Conservation (phyloP, 2,113 vertebrate genomes). For the Trogon surrucura region DNA sequence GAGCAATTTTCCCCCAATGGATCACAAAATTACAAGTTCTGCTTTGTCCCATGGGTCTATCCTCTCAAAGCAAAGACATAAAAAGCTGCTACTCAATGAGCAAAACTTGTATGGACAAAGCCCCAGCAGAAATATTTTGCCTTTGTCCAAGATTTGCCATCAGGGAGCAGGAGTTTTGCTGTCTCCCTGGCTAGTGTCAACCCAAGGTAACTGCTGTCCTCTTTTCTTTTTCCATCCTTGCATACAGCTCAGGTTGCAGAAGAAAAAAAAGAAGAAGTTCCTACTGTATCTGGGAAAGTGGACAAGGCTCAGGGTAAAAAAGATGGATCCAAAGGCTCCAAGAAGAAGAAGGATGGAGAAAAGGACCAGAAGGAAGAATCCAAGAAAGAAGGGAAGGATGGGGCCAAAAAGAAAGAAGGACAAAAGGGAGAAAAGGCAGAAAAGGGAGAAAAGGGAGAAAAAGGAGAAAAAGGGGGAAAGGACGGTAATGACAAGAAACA, state of each 20-base stretch:
- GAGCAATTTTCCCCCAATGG: not conserved
- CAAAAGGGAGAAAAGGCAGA: not conserved
- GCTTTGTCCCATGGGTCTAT: not conserved
- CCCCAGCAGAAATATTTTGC: not conserved
- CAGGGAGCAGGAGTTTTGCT: not conserved
- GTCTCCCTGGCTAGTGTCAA: not conserved
- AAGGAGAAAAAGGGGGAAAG: not conserved
- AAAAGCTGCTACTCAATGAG: not conserved
- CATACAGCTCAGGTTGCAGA: not conserved
- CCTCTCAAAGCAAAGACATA: not conserved
- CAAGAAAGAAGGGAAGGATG: slow-evolving; percentile 14
- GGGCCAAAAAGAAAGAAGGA: slow-evolving; percentile 30
- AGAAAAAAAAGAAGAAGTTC: slow-evolving; percentile 56
- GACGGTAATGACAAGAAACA: not conserved
- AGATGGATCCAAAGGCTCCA: not conserved
- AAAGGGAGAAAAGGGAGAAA: not conserved
- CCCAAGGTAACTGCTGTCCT: not conserved
- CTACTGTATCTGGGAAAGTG: slow-evolving; percentile 37
- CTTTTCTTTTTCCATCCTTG: not conserved
- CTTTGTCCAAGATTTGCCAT: not conserved
- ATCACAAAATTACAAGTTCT: not conserved
- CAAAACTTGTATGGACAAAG: not conserved
- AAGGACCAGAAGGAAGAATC: slow-evolving; percentile 23
- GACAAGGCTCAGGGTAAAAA: slow-evolving; percentile 39
- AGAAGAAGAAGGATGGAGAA: slow-evolving; percentile 6